Conservation (phyloP, 2,113 vertebrate species). For the Ivindomyrus marchei region DNA sequence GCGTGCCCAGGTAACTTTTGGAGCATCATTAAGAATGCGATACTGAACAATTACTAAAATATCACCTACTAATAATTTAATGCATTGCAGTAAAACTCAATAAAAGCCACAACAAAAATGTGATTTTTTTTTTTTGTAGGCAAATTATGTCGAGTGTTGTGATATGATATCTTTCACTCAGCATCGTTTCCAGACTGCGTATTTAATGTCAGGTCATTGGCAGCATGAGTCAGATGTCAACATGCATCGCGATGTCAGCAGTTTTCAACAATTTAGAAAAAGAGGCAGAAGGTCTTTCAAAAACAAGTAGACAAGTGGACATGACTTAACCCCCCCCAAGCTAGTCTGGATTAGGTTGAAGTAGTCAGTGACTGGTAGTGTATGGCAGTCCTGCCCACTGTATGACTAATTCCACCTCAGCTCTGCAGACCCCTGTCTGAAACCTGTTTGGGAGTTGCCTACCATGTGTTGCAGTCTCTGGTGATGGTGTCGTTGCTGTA, state of each 20-base stretch:
- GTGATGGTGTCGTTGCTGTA: slow-evolving; percentile 73
- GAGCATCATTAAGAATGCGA: neutral
- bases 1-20: neutral
- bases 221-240: neutral
- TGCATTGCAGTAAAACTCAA: neutral
- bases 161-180: neutral
- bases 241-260: neutral
- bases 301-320: neutral
- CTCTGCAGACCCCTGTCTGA: neutral
- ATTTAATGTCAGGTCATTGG: neutral
- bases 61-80: neutral
- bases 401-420: neutral
- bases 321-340: neutral
- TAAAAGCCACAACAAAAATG: neutral
- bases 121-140: neutral
- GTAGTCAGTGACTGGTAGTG: neutral
- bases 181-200: neutral
- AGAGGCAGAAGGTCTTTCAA: neutral
- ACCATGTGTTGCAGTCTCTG: slow-evolving; percentile 85
- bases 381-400: neutral
- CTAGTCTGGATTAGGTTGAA: neutral
- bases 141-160: neutral
- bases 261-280: neutral
- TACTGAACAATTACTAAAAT: neutral
- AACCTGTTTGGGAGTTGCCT: slow-evolving; percentile 16